These are phyloP conservation scores for Crambe crambe DNA, from an alignment of 37 sponge, comb jelly and placozoan genomes.

Conservation along the genomic window DNA sequence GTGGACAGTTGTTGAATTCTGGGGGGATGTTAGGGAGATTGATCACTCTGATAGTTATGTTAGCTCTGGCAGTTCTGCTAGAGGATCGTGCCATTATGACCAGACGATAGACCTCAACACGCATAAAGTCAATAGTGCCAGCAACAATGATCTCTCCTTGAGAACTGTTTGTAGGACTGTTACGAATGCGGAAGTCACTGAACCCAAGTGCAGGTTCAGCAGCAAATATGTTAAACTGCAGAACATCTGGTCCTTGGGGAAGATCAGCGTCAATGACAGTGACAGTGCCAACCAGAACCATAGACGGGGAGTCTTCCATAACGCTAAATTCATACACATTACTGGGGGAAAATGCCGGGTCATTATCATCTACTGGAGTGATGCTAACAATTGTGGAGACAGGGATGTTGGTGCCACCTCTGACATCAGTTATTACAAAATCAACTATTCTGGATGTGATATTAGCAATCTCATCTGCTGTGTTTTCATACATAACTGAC, in stretches of 20 bases:
- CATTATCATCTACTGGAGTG: conserved; percentile 71
- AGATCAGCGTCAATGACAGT: conserved; percentile 34
- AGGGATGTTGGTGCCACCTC: conserved; percentile 25
- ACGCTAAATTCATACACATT: conserved; percentile 34
- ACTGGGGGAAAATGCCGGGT: conserved; percentile 38
- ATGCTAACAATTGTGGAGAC: conserved; percentile 20
- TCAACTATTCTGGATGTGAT: conserved; percentile 13
- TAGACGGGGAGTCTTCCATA: conserved; percentile 12
- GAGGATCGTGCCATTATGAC: conserved; percentile 22
- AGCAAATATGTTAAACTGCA: conserved; percentile 12
- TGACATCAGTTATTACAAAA: conserved; percentile 60
- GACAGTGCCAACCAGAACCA: conserved; percentile 30
- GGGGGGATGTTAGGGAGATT: conserved; percentile 42
- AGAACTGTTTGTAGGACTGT: conserved; percentile 18
- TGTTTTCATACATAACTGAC: conserved; percentile 56
- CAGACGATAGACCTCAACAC: conserved; percentile 5
- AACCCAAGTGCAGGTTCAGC: conserved; percentile 21
- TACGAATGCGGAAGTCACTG: conserved; percentile 32
- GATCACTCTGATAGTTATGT: conserved; percentile 8
- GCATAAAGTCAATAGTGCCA: conserved; percentile 24
- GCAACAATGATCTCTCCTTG: conserved; percentile 19
- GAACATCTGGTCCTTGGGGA: conserved; percentile 17
- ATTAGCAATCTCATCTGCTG: conserved; percentile 51
- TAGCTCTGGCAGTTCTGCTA: neutral
- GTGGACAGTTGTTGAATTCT: conserved; percentile 1